Evolutionary conservation across 1,140 invertebrate species (phyloP).

Genomic region (Lethocerus indicus): DNA sequence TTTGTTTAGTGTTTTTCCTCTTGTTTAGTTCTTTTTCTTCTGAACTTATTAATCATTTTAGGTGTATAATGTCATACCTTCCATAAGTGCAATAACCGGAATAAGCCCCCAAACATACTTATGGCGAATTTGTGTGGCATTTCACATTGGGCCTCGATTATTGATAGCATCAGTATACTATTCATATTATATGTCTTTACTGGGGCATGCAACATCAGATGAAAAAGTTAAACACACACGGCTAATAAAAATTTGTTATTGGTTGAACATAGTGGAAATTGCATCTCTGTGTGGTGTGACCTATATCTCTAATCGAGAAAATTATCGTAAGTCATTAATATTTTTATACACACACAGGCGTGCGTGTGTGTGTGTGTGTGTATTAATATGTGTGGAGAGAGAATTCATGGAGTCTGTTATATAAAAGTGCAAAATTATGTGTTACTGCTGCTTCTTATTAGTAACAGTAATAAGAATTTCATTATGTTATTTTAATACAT

Average conservation of each 20-base stretch:
- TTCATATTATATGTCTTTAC: conserved; percentile 46
- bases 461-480: too few relatives aligned
- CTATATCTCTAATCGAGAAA: conserved; percentile 84
- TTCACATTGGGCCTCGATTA: conserved; percentile 74
- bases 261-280: conserved; percentile 70
- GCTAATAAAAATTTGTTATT: conserved; percentile 60
- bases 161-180: conserved; percentile 69
- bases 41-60: conserved; percentile 25
- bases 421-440: too few relatives aligned
- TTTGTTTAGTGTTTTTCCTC: background rate
- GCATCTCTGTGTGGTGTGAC: conserved; percentile 70
- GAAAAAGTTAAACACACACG: conserved; percentile 2
- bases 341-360: conserved; percentile 8
- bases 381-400: too few relatives aligned
- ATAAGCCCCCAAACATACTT: conserved; percentile 81
- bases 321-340: conserved; percentile 63
- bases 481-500: too few relatives aligned
- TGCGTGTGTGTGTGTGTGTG: too few relatives aligned
- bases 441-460: too few relatives aligned
- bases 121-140: conserved; percentile 78
- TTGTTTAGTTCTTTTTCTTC: background rate
- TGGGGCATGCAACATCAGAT: background rate
- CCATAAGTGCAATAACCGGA: conserved; percentile 80
- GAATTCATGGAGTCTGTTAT: too few relatives aligned
- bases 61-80: conserved; percentile 83